Conservation (phyloP, 2,888 invertebrate species). For the Empis livida region DNA sequence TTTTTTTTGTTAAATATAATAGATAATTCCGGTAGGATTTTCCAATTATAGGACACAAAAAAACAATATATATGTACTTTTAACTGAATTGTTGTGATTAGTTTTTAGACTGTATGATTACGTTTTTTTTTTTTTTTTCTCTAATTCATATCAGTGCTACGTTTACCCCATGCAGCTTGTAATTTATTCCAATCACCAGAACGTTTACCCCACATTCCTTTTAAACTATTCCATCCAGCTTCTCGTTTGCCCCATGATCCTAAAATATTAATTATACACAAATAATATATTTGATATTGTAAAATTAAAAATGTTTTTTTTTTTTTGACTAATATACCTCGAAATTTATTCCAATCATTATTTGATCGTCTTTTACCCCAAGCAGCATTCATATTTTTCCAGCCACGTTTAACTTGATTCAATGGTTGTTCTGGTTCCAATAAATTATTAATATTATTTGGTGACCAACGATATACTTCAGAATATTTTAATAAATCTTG, state of each 20-base stretch:
- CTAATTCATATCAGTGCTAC: conserved; percentile 9
- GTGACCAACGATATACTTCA: neutral
- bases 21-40: too few relatives aligned
- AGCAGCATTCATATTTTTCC: conserved; percentile 56
- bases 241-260: conserved; percentile 67
- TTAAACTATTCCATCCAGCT: conserved; percentile 65
- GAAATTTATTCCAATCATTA: conserved; percentile 43
- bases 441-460: neutral
- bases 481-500: neutral
- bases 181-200: conserved; percentile 32
- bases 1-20: too few relatives aligned
- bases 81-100: too few relatives aligned
- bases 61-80: too few relatives aligned
- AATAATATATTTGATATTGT: conserved; percentile 5
- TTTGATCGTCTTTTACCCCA: conserved; percentile 58
- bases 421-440: neutral
- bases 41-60: too few relatives aligned
- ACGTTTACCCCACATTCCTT: conserved; percentile 69
- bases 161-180: conserved; percentile 35
- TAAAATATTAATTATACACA: conserved; percentile 21
- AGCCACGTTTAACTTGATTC: conserved; percentile 47
- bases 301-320: too few relatives aligned
- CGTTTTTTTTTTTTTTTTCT: too few relatives aligned
- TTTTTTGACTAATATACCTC: too few relatives aligned
- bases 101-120: too few relatives aligned